These are phyloP conservation scores for Chaenocephalus aceratus DNA, from an alignment of 2,113 vertebrate genomes.

Conservation along the genomic window DNA sequence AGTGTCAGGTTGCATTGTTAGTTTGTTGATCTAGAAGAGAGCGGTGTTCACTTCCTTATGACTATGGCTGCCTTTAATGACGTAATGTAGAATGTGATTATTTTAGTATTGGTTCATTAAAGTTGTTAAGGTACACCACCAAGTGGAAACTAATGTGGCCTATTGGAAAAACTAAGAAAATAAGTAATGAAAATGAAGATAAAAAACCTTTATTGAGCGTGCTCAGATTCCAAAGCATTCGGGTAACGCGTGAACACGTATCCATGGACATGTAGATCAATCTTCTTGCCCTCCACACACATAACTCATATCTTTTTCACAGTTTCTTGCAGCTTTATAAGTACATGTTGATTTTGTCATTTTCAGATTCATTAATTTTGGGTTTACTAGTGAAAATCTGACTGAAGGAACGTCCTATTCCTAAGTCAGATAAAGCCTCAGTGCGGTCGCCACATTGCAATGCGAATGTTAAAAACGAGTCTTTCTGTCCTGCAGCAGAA, in stretches of 20 bases:
- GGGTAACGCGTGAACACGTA: no score
- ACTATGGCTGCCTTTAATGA: neutral
- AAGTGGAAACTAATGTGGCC: neutral
- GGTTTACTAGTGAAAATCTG: neutral
- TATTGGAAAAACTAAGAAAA: neutral
- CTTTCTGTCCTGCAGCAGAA: neutral
- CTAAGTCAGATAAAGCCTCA: neutral
- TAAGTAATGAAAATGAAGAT: no score
- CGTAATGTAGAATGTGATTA: accelerated
- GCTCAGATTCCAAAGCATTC: no score
- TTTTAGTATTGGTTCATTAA: neutral
- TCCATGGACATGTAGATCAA: no score
- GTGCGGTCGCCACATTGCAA: neutral
- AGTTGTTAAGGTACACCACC: neutral
- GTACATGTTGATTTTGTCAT: no score
- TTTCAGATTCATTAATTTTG: neutral
- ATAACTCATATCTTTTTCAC: no score
- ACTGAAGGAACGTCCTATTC: no score
- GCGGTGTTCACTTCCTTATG: conserved; percentile 23
- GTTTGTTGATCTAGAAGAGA: conserved; percentile 31
- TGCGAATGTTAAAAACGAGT: neutral
- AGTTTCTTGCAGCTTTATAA: neutral
- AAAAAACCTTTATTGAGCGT: no score
- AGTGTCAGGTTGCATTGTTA: conserved; percentile 43
- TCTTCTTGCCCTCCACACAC: no score